Base-by-base conservation (phyloP, 2,888 invertebrate genomes). In the Eudemis profundana region DNA sequence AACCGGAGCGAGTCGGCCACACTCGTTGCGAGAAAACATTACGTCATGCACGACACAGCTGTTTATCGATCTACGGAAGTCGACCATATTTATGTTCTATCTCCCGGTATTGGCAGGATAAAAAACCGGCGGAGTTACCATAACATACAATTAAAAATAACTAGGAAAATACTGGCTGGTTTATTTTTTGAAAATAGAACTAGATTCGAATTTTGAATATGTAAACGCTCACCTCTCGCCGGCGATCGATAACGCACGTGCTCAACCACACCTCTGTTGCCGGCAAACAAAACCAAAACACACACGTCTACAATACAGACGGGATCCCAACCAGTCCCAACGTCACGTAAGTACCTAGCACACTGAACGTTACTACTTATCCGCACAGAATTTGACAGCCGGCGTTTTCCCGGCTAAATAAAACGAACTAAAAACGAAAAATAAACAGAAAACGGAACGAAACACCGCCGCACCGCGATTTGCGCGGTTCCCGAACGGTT, bases 391-490 rank as follows among this genome's bases (percentile, higher is more conserved):
- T 78, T 75, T 75, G 68, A 70, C 71, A 70, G 72, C 89, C 89
- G 90, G 90, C 84, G 78, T 87, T 89, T 89, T 85, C 78, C 87
- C 86, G 87, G 86, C 75, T 72, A 85, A 88, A 87, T 79, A 75
- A 81, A 81, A 77, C 68, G 67, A 71, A 73, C 59, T 67, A 81
- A 81, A 83, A 79, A 76, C 75, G 77, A 78, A 75, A 72, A 81
- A 78, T 61, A 69, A 76, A 78, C 74, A 40, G 42, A 63, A 67
- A 69, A 57, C 36, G 56, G 29, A 73, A 38, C 49, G 38, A 49
- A 56, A 56, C 53, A 62, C 54, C 51, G 68, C 54, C 51, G 59
- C 60, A 53, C 59, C 59, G 64, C 67, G 62, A 73, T 75, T 68
- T 64, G 38, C 67, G 72, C 68, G 70, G 64, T 71, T 70, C 67